phyloP scores from a whole-genome alignment of 1,140 invertebrate genomes.

The Oppia nitens region DNA sequence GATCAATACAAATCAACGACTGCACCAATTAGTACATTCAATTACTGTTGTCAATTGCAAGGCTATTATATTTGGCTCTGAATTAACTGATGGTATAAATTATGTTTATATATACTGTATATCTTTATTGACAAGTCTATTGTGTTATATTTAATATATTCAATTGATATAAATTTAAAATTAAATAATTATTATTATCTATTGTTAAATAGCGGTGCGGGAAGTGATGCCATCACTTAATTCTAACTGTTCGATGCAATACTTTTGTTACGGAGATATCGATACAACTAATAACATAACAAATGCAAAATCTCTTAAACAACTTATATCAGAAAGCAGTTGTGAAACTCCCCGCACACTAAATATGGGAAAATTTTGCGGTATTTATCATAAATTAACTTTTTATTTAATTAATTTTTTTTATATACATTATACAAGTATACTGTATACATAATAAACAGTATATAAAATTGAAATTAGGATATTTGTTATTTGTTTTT shows the following conservation, averaged over 20 bases:
- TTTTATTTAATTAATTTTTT: no score
- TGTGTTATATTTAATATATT: not conserved
- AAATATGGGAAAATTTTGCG: slow-evolving; percentile 3
- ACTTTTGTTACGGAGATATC: slow-evolving; percentile 4
- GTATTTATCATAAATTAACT: no score
- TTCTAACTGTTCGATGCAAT: not conserved
- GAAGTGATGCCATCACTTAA: not conserved
- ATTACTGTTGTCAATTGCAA: slow-evolving; percentile 24
- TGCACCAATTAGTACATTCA: slow-evolving; percentile 23
- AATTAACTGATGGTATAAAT: slow-evolving; percentile 23
- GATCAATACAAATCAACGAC: slow-evolving; percentile 25
- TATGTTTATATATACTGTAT: not conserved
- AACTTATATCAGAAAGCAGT: slow-evolving; percentile 1
- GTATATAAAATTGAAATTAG: no score
- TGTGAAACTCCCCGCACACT: not conserved
- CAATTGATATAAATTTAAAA: not conserved
- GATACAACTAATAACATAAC: not conserved
- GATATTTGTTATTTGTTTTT: no score
- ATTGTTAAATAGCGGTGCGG: not conserved
- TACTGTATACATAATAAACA: no score
- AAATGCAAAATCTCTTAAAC: slow-evolving; percentile 1
- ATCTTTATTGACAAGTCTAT: not conserved
- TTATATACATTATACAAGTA: no score
- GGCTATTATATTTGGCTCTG: slow-evolving; percentile 23
- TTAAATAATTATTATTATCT: not conserved